These are phyloP conservation scores for Aramus guarauna DNA, from an alignment of 2,113 vertebrate genomes.

Conservation along the genomic window DNA sequence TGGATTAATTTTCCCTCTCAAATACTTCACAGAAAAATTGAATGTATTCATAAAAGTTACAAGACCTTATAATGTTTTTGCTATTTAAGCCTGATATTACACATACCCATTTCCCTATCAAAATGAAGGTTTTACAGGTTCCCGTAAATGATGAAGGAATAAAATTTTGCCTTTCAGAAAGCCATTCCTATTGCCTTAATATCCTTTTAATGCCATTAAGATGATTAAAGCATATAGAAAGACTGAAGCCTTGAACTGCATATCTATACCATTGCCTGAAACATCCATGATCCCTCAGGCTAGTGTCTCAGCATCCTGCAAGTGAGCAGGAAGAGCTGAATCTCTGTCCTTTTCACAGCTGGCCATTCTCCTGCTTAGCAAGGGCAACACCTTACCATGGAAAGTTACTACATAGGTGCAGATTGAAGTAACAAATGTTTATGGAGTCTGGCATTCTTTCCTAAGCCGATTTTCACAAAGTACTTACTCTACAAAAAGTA, in stretches of 20 bases:
- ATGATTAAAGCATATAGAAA: background rate
- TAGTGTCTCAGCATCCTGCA: background rate
- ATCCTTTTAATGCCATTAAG: background rate
- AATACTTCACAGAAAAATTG: background rate
- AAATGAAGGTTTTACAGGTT: background rate
- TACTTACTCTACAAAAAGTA: background rate
- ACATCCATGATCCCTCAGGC: background rate
- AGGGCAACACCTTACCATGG: background rate
- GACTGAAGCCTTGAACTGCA: background rate
- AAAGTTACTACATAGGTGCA: background rate
- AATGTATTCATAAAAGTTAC: background rate
- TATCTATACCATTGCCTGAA: background rate
- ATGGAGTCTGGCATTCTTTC: background rate
- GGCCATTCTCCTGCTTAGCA: background rate
- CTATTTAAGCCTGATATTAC: background rate
- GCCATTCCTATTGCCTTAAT: background rate
- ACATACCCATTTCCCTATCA: background rate
- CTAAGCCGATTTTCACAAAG: background rate
- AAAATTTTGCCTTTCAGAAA: background rate
- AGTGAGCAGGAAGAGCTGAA: background rate
- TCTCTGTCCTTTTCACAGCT: background rate
- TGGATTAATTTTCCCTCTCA: background rate
- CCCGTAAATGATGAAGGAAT: background rate
- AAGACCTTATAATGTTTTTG: background rate
- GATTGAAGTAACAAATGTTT: background rate